These are phyloP conservation scores for Diplolepis rosae DNA, from an alignment of 2,888 invertebrate species.

Conservation along the genomic window DNA sequence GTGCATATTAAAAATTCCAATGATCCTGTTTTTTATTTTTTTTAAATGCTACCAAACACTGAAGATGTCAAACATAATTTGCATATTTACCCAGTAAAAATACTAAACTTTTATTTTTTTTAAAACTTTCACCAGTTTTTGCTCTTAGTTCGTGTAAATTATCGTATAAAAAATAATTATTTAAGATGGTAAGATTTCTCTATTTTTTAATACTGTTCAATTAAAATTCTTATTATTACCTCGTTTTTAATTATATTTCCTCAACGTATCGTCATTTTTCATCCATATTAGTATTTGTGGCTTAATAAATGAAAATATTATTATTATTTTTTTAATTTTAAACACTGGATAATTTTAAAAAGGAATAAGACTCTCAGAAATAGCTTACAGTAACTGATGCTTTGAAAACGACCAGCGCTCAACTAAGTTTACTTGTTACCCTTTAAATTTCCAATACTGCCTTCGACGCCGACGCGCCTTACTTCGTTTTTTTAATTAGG, in stretches of 20 bases:
- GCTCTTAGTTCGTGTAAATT: no score
- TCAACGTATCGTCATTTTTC: conserved; percentile 7
- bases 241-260: neutral
- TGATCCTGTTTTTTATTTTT: no score
- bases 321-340: neutral
- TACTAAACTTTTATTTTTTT: no score
- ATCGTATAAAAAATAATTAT: no score
- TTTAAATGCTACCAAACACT: no score
- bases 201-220: no score
- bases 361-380: neutral
- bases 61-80: no score
- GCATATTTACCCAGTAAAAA: no score
- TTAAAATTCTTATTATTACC: neutral
- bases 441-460: neutral
- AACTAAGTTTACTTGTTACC: conserved; percentile 4
- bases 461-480: neutral
- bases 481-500: neutral
- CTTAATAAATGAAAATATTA: neutral
- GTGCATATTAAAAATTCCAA: no score
- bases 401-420: conserved; percentile 9
- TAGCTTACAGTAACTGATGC: neutral
- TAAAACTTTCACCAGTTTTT: no score
- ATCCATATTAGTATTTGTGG: neutral
- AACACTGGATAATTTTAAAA: neutral
- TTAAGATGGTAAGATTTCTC: no score